These are phyloP conservation scores for Notarius quadriscutis DNA, from an alignment of 2,113 vertebrate species.

Conservation along the genomic window DNA sequence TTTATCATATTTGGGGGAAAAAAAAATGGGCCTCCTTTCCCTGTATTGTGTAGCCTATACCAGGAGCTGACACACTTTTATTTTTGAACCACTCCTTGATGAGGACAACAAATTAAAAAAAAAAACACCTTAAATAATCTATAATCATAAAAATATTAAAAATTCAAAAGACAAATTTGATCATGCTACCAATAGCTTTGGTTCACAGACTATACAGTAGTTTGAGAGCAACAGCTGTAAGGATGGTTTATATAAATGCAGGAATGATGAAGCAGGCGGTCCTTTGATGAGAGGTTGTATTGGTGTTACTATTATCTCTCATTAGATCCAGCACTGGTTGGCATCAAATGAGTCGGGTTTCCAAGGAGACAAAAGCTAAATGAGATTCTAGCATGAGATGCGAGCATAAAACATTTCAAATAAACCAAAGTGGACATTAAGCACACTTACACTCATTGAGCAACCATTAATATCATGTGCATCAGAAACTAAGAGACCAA, in stretches of 20 bases:
- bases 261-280: conserved; percentile 11
- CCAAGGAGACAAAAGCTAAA: conserved; percentile 39
- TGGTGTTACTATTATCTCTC: conserved; percentile 24
- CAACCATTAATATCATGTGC: conserved; percentile 2
- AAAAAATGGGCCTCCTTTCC: not conserved
- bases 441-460: conserved; percentile 22
- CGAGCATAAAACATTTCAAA: conserved; percentile 23
- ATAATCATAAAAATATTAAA: not conserved
- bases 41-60: not conserved
- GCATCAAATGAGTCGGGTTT: conserved; percentile 25
- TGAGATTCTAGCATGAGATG: conserved; percentile 23
- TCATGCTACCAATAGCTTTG: not conserved
- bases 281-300: conserved; percentile 1
- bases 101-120: not conserved
- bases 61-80: not conserved
- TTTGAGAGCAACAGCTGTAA: not conserved
- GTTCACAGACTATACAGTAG: not conserved
- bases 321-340: conserved; percentile 2
- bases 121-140: not conserved
- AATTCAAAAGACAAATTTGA: not conserved
- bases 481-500: not conserved
- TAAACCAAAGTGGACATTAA: conserved; percentile 6
- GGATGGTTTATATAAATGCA: conserved; percentile 1
- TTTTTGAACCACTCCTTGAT: not conserved
- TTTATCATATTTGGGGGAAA: not conserved